Percentiles rank a stretch among this genome's conserved stretches.
Evolutionary conservation across 2,888 invertebrate species (phyloP).

Genomic region (Halictus quadricinctus): DNA sequence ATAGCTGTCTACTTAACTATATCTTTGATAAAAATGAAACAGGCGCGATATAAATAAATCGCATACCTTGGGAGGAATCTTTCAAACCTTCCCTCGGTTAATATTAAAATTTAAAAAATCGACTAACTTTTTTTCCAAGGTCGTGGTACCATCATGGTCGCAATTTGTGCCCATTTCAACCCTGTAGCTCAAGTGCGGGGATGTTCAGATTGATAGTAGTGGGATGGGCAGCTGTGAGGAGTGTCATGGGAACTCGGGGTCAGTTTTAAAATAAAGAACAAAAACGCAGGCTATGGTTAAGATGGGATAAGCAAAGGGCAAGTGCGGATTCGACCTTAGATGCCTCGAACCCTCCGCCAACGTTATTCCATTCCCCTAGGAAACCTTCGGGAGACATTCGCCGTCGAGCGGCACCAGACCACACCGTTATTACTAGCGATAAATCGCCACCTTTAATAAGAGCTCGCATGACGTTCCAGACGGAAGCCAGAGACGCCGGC

Average conservation of each 20-base stretch:
- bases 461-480: constrained; percentile 68
- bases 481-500: constrained; percentile 57
- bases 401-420: constrained; percentile 74
- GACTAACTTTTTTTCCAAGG: too few relatives aligned
- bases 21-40: too few relatives aligned
- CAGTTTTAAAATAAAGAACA: background rate
- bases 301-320: background rate
- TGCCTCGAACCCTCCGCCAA: constrained; percentile 23
- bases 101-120: too few relatives aligned
- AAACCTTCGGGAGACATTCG: constrained; percentile 61
- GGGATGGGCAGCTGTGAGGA: background rate
- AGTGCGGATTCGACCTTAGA: constrained; percentile 18
- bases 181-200: background rate
- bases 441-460: constrained; percentile 82
- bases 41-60: too few relatives aligned
- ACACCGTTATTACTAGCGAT: constrained; percentile 81
- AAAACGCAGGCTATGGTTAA: background rate
- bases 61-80: too few relatives aligned
- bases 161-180: background rate
- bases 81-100: too few relatives aligned
- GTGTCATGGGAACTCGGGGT: background rate
- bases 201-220: background rate
- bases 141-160: too few relatives aligned
- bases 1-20: too few relatives aligned
- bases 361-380: constrained; percentile 12